Evolutionary conservation across 2,888 invertebrate genomes (phyloP).

Genomic region (Pachycephus smyrnensis): DNA sequence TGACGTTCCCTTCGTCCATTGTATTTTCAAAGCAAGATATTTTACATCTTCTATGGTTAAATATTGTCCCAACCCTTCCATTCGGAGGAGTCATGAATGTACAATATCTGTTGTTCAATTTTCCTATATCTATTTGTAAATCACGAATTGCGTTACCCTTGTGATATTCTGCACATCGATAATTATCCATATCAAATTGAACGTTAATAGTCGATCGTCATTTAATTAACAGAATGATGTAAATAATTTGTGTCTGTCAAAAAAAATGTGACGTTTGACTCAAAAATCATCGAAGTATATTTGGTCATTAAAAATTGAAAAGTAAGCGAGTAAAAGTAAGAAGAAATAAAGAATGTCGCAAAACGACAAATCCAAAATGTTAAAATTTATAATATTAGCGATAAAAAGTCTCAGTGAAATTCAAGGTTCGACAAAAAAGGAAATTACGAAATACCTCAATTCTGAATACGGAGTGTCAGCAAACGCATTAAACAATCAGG

Average conservation of each 20-base stretch:
- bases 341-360: neutral
- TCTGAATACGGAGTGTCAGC: neutral
- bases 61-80: neutral
- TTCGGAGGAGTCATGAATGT: neutral
- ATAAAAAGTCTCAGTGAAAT: neutral
- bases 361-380: neutral
- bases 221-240: neutral
- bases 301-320: neutral
- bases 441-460: neutral
- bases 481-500: neutral
- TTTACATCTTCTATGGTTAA: neutral
- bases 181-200: neutral
- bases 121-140: neutral
- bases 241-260: neutral
- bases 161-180: neutral
- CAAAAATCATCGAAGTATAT: neutral
- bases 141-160: neutral
- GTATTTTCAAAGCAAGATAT: neutral
- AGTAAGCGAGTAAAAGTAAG: neutral
- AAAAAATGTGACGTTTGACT: neutral
- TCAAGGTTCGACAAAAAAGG: neutral
- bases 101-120: neutral
- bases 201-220: neutral
- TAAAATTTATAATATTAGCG: neutral
- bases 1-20: neutral